These are phyloP conservation scores for Glaucidium brasilianum DNA, from an alignment of 2,113 vertebrate species.

Conservation along the genomic window DNA sequence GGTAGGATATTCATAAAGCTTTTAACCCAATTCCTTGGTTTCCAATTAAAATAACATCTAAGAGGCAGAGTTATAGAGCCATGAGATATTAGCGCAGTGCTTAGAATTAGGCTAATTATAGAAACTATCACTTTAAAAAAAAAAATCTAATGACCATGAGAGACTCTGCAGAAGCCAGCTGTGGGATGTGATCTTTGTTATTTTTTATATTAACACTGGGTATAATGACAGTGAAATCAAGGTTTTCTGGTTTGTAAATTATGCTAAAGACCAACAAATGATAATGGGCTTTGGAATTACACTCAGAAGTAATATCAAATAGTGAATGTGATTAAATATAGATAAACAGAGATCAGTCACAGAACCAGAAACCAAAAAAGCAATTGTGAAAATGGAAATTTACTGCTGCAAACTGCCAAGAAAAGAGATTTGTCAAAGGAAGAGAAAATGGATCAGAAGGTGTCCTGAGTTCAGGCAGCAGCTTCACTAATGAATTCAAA, in stretches of 20 bases:
- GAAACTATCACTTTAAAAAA: neutral
- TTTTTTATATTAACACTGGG: constrained; percentile 4
- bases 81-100: neutral
- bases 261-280: neutral
- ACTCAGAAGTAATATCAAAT: neutral
- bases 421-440: neutral
- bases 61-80: neutral
- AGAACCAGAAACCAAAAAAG: constrained; percentile 15
- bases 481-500: neutral
- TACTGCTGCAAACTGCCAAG: neutral
- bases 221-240: neutral
- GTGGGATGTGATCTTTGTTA: neutral
- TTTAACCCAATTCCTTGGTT: constrained; percentile 47
- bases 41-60: constrained; percentile 55
- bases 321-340: constrained; percentile 15
- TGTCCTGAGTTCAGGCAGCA: neutral
- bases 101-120: constrained; percentile 16
- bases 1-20: neutral
- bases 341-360: neutral
- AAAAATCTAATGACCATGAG: neutral
- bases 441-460: neutral
- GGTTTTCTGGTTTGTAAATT: constrained; percentile 14
- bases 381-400: constrained; percentile 20
- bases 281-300: constrained; percentile 8
- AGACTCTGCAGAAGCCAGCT: neutral